phyloP scores from a whole-genome alignment of 2,113 vertebrate species.

The Ardeotis arabs region DNA sequence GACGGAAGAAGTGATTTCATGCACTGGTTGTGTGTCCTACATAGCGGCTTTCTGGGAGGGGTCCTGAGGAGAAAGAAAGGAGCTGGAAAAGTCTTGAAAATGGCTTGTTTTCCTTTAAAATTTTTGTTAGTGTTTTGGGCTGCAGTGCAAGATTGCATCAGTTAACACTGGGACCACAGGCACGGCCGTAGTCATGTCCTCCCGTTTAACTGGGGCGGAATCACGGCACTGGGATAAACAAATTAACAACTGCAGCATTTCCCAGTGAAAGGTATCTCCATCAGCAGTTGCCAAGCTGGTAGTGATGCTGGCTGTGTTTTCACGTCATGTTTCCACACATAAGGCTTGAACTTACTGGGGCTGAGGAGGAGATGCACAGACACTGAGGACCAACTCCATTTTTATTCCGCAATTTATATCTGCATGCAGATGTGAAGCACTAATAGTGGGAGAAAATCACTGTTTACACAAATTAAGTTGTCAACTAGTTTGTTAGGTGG shows the following conservation, averaged over 20 bases:
- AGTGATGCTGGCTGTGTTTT: background rate
- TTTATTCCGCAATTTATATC: background rate
- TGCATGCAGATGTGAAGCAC: background rate
- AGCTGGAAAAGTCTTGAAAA: background rate
- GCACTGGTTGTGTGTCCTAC: background rate
- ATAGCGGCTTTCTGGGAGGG: background rate
- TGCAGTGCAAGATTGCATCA: background rate
- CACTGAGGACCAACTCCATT: background rate
- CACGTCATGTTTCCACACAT: background rate
- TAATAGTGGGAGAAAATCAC: background rate
- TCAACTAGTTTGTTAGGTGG: background rate
- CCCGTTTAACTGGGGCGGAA: background rate
- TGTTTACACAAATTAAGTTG: background rate
- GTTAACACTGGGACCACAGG: background rate
- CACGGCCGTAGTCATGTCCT: background rate
- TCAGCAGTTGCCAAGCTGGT: background rate
- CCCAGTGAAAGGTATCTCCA: background rate
- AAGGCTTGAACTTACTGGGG: background rate
- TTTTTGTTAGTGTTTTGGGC: background rate
- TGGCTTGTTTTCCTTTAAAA: background rate
- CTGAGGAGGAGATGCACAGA: background rate
- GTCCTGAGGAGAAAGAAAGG: background rate
- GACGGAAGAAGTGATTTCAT: background rate
- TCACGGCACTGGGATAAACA: background rate
- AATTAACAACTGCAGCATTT: background rate